Evolutionary conservation across 2,888 invertebrate species (phyloP).

Genomic region (Philopedon plagiatum): DNA sequence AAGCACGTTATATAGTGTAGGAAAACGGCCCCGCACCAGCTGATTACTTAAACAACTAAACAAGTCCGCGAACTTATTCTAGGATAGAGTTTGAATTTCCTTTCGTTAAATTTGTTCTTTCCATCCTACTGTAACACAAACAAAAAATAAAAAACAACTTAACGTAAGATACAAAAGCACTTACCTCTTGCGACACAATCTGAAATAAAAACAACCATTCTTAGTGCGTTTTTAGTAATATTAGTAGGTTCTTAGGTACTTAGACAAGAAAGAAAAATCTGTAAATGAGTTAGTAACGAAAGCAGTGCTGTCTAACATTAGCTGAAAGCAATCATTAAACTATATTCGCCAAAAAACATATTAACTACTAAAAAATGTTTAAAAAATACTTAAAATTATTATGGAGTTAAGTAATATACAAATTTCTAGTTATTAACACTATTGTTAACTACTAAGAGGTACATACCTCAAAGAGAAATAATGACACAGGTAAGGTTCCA

Average conservation of each 20-base stretch:
- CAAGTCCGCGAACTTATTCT: too few species aligned
- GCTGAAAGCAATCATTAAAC: neutral
- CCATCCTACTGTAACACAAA: neutral
- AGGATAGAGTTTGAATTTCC: too few species aligned
- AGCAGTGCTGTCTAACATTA: constrained; percentile 1
- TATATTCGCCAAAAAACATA: neutral
- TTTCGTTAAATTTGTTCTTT: neutral
- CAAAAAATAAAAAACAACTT: constrained; percentile 23
- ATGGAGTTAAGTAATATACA: neutral
- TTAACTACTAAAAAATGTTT: constrained; percentile 1
- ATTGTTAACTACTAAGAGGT: too few species aligned
- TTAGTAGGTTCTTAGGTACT: constrained; percentile 31
- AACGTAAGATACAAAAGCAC: constrained; percentile 27
- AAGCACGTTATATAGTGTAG: too few species aligned
- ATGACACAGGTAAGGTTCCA: too few species aligned
- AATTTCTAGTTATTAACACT: too few species aligned
- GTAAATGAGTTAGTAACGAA: neutral
- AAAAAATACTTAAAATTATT: neutral
- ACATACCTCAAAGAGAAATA: too few species aligned
- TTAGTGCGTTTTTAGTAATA: constrained; percentile 44
- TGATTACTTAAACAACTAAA: too few species aligned
- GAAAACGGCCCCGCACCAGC: too few species aligned
- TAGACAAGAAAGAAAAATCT: constrained; percentile 1
- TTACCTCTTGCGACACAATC: constrained; percentile 51
- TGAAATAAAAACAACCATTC: constrained; percentile 49